phyloP scores from a whole-genome alignment of 53 echinoderm and acorn worm genomes.

The Glandiceps talaboti region DNA sequence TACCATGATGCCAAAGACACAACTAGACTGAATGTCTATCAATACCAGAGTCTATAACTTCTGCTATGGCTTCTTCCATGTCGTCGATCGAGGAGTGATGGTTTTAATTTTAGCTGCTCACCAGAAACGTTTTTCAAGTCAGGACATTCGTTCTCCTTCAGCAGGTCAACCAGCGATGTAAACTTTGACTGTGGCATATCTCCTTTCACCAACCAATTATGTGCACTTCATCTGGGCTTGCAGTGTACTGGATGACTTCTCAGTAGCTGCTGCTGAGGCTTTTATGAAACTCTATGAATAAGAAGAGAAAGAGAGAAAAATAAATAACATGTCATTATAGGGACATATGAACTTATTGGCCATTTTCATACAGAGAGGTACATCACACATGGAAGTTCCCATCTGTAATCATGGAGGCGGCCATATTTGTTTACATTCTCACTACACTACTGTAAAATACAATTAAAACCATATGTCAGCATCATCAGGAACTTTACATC shows the following conservation, averaged over 20 bases:
- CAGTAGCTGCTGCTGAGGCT: neutral
- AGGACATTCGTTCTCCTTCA: neutral
- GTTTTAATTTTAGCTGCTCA: neutral
- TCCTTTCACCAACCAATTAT: neutral
- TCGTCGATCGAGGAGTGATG: neutral
- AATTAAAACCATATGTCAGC: too few relatives aligned
- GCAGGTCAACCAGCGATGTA: neutral
- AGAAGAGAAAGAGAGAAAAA: too few relatives aligned
- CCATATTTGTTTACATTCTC: too few relatives aligned
- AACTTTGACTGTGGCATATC: neutral
- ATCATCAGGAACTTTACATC: too few relatives aligned
- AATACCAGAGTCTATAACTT: neutral
- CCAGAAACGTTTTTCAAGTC: neutral
- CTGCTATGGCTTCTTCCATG: neutral
- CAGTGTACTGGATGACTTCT: neutral
- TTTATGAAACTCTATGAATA: too few relatives aligned
- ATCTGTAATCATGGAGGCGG: too few relatives aligned
- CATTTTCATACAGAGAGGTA: too few relatives aligned
- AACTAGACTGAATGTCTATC: neutral
- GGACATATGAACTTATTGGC: too few relatives aligned
- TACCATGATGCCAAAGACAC: neutral
- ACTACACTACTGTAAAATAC: too few relatives aligned
- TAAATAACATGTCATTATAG: too few relatives aligned
- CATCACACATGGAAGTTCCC: too few relatives aligned
- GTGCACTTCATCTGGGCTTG: neutral